phyloP scores from a whole-genome alignment of 2,113 vertebrate species.

The Thamnaconus septentrionalis region DNA sequence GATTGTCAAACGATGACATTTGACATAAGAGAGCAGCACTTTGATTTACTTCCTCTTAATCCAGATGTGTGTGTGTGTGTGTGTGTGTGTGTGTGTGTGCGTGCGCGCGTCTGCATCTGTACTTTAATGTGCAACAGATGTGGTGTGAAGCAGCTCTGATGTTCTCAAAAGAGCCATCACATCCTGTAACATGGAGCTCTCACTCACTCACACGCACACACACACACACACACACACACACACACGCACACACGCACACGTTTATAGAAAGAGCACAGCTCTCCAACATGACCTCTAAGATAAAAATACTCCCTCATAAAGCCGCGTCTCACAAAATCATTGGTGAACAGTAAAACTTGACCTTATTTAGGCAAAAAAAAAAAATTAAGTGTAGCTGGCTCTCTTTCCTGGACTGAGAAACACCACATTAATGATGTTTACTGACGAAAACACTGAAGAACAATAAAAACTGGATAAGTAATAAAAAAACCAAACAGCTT shows the following conservation, averaged over 20 bases:
- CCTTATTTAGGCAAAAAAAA: slow-evolving; percentile 28
- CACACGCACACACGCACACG: not conserved
- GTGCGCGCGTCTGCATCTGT: slow-evolving; percentile 81
- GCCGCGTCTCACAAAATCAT: too few relatives aligned
- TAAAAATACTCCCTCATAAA: slow-evolving; percentile 26
- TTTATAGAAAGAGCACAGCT: slow-evolving; percentile 3
- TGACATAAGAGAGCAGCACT: slow-evolving; percentile 72
- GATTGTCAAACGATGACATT: slow-evolving; percentile 77
- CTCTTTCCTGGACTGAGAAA: slow-evolving; percentile 11
- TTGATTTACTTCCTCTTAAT: slow-evolving; percentile 79
- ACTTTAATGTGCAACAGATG: slow-evolving; percentile 85
- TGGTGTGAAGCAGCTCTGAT: slow-evolving; percentile 33
- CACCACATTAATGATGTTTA: slow-evolving; percentile 15
- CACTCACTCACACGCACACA: slow-evolving; percentile 1
- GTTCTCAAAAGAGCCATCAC: slow-evolving; percentile 44
- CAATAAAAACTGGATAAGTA: slow-evolving; percentile 40
- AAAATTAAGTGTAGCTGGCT: slow-evolving; percentile 26
- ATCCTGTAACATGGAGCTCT: slow-evolving; percentile 15
- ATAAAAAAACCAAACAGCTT: slow-evolving; percentile 22
- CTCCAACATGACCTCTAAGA: slow-evolving; percentile 24
- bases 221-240: slow-evolving; percentile 9
- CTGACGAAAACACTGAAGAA: slow-evolving; percentile 25
- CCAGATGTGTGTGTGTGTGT: slow-evolving; percentile 71
- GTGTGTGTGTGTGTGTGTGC: slow-evolving; percentile 76
- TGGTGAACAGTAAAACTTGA: not conserved